Evolutionary conservation across 2,888 invertebrate species (phyloP).

Genomic region (Andricus curvator): DNA sequence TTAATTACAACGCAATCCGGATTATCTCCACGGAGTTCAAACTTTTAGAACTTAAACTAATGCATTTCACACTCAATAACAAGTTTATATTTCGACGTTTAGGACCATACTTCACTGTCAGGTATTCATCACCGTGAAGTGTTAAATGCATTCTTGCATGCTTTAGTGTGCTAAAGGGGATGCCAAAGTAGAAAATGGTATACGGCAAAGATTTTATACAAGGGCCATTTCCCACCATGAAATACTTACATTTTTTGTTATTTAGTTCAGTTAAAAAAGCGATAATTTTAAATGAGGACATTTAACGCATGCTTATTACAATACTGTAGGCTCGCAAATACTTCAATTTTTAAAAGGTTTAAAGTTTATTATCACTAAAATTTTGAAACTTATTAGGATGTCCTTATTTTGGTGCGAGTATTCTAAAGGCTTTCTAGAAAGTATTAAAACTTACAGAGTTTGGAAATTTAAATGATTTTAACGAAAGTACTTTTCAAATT

Average conservation of each 20-base stretch:
- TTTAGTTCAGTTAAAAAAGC: background rate
- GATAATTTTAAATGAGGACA: background rate
- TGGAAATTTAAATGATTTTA: too few relatives aligned
- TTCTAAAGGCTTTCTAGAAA: too few relatives aligned
- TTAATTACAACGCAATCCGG: constrained; percentile 52
- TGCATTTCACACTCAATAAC: constrained; percentile 3
- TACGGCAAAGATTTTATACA: background rate
- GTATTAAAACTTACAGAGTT: too few relatives aligned
- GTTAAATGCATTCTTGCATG: background rate
- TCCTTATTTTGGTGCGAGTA: too few relatives aligned
- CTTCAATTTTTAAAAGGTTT: too few relatives aligned
- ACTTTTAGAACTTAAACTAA: constrained; percentile 38
- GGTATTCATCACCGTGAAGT: background rate
- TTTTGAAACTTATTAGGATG: too few relatives aligned
- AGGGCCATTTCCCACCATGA: background rate
- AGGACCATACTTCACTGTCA: background rate
- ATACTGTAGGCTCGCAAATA: too few relatives aligned
- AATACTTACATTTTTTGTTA: background rate
- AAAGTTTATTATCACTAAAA: too few relatives aligned
- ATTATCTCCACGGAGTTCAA: constrained; percentile 44
- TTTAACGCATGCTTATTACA: too few relatives aligned
- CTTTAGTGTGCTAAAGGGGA: background rate
- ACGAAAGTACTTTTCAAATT: too few relatives aligned
- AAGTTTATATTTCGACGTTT: constrained; percentile 7
- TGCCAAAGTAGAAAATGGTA: background rate